phyloP scores from a whole-genome alignment of 2,797 vertebrate genomes.

The Urophycis tenuis region DNA sequence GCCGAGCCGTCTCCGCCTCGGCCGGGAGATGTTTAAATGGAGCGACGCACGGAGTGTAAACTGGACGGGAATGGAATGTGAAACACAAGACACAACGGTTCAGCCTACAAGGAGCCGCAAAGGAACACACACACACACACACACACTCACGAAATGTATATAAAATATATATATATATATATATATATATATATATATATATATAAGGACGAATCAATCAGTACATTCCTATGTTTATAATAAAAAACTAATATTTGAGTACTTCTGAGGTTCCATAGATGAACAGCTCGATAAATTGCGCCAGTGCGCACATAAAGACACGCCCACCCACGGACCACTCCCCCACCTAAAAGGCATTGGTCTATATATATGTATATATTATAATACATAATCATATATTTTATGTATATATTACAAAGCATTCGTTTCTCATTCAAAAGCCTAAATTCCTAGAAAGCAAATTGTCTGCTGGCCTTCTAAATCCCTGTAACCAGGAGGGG shows the following conservation, averaged over 20 bases:
- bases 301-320: background rate
- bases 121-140: background rate
- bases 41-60: slow-evolving; percentile 22
- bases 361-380: too few species aligned
- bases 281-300: background rate
- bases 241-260: background rate
- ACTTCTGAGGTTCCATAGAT: background rate
- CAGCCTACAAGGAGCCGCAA: slow-evolving; percentile 8
- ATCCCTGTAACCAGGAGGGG: too few species aligned
- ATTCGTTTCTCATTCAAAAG: background rate
- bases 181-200: background rate
- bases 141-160: background rate
- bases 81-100: slow-evolving; percentile 38
- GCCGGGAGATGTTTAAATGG: slow-evolving; percentile 19
- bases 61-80: slow-evolving; percentile 24
- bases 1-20: background rate
- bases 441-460: background rate
- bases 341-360: too few species aligned
- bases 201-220: background rate
- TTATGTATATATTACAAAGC: too few species aligned
- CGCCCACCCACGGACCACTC: too few species aligned
- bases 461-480: too few species aligned
- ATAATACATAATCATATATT: too few species aligned
- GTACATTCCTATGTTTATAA: background rate
- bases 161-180: background rate